These are phyloP conservation scores for Lasioglossum pauxillum DNA, from an alignment of 2,888 invertebrate species.

Conservation along the genomic window DNA sequence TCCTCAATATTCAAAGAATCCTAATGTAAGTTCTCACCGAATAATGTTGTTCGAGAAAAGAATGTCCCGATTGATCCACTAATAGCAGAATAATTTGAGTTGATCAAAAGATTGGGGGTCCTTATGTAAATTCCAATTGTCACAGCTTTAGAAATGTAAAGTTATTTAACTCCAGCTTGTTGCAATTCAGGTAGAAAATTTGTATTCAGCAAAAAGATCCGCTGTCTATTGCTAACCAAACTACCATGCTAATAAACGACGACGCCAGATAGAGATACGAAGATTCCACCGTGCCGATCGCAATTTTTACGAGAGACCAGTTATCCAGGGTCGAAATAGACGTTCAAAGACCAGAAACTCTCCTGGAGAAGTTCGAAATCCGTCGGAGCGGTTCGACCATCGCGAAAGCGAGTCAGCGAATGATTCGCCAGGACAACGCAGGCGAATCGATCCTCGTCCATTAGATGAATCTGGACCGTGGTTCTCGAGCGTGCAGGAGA, in stretches of 20 bases:
- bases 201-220: neutral
- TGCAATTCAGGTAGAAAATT: neutral
- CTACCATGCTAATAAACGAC: neutral
- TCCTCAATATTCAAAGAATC: neutral
- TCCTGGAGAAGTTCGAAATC: neutral
- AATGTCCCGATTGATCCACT: neutral
- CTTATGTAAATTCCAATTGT: neutral
- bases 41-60: neutral
- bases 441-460: neutral
- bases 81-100: neutral
- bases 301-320: neutral
- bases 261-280: neutral
- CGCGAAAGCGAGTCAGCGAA: neutral
- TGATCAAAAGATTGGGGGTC: neutral
- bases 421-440: neutral
- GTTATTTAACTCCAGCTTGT: neutral
- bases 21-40: neutral
- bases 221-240: neutral
- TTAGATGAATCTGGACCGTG: neutral
- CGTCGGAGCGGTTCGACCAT: neutral
- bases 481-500: constrained; percentile 2
- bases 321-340: neutral
- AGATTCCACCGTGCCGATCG: neutral
- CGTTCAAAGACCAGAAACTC: neutral
- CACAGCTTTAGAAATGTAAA: neutral